Evolutionary conservation across 2,797 vertebrate genomes (phyloP).

Genomic region (Eupleurogrammus muticus): DNA sequence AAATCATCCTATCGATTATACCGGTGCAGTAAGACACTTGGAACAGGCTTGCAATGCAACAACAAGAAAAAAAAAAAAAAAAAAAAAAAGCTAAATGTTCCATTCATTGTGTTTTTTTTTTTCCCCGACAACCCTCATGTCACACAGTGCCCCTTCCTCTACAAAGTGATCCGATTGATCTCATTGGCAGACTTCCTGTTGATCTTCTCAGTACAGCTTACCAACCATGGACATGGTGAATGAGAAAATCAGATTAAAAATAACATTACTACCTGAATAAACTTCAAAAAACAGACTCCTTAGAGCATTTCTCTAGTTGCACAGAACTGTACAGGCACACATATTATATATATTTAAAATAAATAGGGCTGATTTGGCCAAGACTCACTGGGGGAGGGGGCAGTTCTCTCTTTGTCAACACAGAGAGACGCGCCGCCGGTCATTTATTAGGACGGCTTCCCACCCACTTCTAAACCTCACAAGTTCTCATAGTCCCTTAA

Average conservation of each 20-base stretch:
- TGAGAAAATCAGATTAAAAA: constrained; percentile 71
- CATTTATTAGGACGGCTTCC: constrained; percentile 44
- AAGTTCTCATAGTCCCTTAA: constrained; percentile 63
- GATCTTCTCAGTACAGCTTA: constrained; percentile 77
- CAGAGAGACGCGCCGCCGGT: constrained; percentile 54
- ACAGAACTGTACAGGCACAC: constrained; percentile 88
- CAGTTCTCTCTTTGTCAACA: constrained; percentile 52
- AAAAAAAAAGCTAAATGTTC: constrained; percentile 63
- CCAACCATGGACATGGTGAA: constrained; percentile 70
- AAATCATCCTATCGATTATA: constrained; percentile 79
- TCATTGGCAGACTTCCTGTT: constrained; percentile 58
- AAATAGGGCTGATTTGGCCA: constrained; percentile 85
- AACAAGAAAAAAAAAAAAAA: constrained; percentile 64
- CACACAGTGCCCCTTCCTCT: constrained; percentile 59
- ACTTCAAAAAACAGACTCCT: constrained; percentile 80
- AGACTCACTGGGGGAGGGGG: constrained; percentile 65
- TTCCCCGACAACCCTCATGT: constrained; percentile 47
- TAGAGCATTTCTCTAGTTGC: constrained; percentile 80
- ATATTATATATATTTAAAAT: constrained; percentile 86
- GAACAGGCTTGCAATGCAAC: constrained; percentile 79
- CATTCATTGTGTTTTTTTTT: constrained; percentile 51
- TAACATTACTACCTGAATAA: constrained; percentile 80
- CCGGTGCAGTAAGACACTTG: constrained; percentile 77
- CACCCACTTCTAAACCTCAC: constrained; percentile 56
- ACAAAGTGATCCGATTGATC: constrained; percentile 65